Base-by-base conservation (phyloP, 2,797 vertebrate species). In the Remorina albescens region DNA sequence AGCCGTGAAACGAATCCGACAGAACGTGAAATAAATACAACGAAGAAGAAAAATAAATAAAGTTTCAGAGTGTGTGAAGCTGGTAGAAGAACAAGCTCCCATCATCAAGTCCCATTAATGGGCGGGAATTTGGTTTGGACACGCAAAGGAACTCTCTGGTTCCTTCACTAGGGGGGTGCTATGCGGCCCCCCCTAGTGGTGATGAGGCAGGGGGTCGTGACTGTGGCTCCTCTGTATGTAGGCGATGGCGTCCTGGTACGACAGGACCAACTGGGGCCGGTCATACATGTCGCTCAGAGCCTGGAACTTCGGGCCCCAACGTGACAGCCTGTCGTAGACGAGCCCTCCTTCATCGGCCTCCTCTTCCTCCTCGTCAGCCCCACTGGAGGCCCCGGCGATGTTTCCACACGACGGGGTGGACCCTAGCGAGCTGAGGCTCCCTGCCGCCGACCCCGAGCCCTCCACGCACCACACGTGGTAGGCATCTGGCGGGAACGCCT, bases 361-460 rank as follows among this genome's bases (percentile, higher is more conserved):
- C 16, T 82, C 92, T 5, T 93, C 91, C 4, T 11, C 61, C 46
- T 70, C 74, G 0, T 37, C 0, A 1, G 51, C 18, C 0, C 8
- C 8, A 2, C 6, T 12, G 21, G 47, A 8, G 12, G 2, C n/a
- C n/a, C n/a, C 0, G 41, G 32, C 1, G 41, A 54, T 12, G 63
- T 78, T 71, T 11, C 67, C 57, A 0, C 30, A 25, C 0, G 86
- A 85, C 0, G 80, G 21, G 19, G 74, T 56, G 0, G 95, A 96
- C 28, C 93, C 94, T 67, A 97, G 88, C 0, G 96, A 96, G 91
- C 96, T 97, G 49, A 97, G 95, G 81, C 96, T 97, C 53, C 94
- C 95, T 2, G 86, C 93, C 0, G 81, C 58, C 6, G 96, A 96
- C 59, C 92, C 92, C 0, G 84, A 75, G 4, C 95, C 96, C 66